phyloP scores from a whole-genome alignment of 2,113 vertebrate species.

The Ceyx cyanopectus region DNA sequence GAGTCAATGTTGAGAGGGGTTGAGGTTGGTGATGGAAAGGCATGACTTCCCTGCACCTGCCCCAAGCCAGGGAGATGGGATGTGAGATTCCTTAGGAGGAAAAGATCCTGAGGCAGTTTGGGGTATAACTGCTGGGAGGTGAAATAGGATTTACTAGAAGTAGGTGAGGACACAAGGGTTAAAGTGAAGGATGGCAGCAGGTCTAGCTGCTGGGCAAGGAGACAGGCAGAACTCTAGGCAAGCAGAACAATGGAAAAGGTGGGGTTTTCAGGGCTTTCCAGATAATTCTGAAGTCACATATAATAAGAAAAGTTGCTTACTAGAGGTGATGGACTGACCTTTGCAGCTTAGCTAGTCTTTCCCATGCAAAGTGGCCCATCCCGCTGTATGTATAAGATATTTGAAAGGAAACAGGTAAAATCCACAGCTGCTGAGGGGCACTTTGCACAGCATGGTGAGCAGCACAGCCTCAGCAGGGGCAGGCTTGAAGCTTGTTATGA shows the following conservation, averaged over 20 bases:
- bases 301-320: neutral
- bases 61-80: neutral
- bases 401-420: neutral
- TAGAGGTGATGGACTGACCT: neutral
- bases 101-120: neutral
- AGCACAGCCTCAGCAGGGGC: neutral
- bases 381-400: neutral
- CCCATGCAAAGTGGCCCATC: neutral
- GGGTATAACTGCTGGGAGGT: neutral
- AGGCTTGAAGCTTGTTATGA: neutral
- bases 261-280: neutral
- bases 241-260: neutral
- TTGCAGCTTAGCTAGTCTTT: accelerated
- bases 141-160: neutral
- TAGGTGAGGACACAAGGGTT: neutral
- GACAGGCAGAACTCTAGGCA: neutral
- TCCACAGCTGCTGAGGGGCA: neutral
- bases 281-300: neutral
- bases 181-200: neutral
- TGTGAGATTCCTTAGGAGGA: neutral
- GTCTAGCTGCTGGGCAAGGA: neutral
- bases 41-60: neutral
- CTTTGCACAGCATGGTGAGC: neutral
- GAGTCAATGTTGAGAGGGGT: neutral
- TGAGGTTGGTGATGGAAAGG: neutral